Base-by-base conservation (phyloP, 2,113 vertebrate species). In the Aramus guarauna region DNA sequence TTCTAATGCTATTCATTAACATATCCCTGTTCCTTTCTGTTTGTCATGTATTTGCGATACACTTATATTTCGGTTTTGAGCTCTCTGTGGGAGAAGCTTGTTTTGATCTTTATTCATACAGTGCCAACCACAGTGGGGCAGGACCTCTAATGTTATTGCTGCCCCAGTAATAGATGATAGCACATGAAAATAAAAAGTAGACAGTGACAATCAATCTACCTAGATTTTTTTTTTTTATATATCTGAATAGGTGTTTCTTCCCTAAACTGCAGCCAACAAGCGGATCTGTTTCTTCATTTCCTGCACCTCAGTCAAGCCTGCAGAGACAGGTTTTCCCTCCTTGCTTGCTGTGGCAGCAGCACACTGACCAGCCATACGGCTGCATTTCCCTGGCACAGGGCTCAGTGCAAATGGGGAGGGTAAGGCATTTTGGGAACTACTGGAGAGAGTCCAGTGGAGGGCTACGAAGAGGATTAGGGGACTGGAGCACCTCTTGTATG, bases 351-450 rank as follows among this genome's bases (percentile, higher is more conserved):
- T 4, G 10, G 20, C 55, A 83, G 53, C 62, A 86, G 67, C 56
- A 41, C 1, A 0, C 21, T 75, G 52, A 48, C 5, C 14, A 56
- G 29, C 27, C 12, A 9, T 2, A 39, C 1, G 0, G 5, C 15
- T 41, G 32, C 2, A 3, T 77, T 85, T 71, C 58, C 13, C 50
- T 89, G 36, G 8, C 13, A 7, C 0, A 1, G 21, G 6, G 12
- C 34, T 47, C 9, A 15, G 12, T 63, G 37, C 23, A 76, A 88
- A 64, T 22, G 5, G 21, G 20, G 5, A 78, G 22, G 5, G 7
- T 18, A 67, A 50, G 17, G 23, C 37, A 50, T 16, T 14, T 43
- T 43, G 15, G 43, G 43, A 14, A 43, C 43, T 43, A 43, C 43
- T 43, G 43, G 43, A 43, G 43, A 43, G 43, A 43, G 43, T 43